phyloP scores from a whole-genome alignment of 2,888 invertebrate species.

The Parnassius apollo region DNA sequence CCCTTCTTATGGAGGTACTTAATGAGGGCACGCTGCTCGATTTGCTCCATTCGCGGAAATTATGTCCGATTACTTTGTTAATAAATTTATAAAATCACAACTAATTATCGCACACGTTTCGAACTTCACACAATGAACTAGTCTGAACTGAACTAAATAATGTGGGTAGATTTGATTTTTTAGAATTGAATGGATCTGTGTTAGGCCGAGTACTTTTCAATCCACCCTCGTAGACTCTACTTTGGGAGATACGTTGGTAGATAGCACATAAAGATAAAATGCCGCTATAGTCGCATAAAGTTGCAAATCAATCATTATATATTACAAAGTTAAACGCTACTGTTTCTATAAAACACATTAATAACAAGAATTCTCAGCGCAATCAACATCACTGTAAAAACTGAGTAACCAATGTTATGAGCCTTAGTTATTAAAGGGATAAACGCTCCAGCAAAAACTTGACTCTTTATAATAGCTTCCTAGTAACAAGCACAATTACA shows the following conservation, averaged over 20 bases:
- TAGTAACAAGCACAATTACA: constrained; percentile 40
- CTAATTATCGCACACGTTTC: too few relatives aligned
- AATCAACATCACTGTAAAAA: constrained; percentile 50
- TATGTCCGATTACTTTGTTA: too few relatives aligned
- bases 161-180: too few relatives aligned
- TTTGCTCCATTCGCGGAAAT: too few relatives aligned
- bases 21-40: too few relatives aligned
- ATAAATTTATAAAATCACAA: too few relatives aligned
- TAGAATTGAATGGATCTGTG: too few relatives aligned
- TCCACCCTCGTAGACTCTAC: too few relatives aligned
- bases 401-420: constrained; percentile 46
- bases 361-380: constrained; percentile 50
- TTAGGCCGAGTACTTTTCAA: too few relatives aligned
- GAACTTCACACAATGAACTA: too few relatives aligned
- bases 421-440: constrained; percentile 46
- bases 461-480: constrained; percentile 43
- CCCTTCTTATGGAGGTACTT: too few relatives aligned
- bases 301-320: constrained; percentile 27
- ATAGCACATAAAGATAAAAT: constrained; percentile 4
- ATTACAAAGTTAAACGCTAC: constrained; percentile 21
- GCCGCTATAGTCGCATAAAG: constrained; percentile 30
- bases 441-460: constrained; percentile 43
- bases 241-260: not conserved
- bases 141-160: too few relatives aligned
- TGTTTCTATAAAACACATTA: constrained; percentile 20